Base-by-base conservation (phyloP, 2,888 invertebrate species). In the Andrena camellia region DNA sequence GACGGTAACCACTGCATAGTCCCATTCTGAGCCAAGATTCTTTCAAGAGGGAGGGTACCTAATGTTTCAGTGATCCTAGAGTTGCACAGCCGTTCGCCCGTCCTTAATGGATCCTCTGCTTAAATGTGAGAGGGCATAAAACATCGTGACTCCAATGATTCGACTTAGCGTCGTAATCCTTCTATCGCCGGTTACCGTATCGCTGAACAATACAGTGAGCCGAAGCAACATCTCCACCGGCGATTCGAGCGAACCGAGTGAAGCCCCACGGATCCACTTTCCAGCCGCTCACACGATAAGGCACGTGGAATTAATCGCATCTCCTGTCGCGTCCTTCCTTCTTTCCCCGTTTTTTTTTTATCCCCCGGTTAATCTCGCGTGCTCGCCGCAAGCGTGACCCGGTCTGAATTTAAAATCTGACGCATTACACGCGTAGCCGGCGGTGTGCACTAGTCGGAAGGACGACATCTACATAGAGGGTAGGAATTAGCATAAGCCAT, bases 401-500 rank as follows among this genome's bases (percentile, higher is more conserved):
- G 29, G 67, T 54, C 48, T 76, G 86, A 84, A 85, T 86, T 81
- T 81, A 59, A 85, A 89, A 86, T 73, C 71, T 73, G 81, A 83
- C 85, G 76, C 66, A 29, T 87, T 85, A 88, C 87, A 87, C 78
- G 81, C 78, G 83, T 86, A 84, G 66, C 62, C 63, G 70, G 77
- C 76, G 82, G 77, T 78, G 82, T 79, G 77, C 78, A 13, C 71
- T 69, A 83, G 83, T 88, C 78, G 86, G 74, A 84, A 86, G 82
- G 83, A 85, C 70, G 81, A 82, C 73, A 73, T 83, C 84, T 83
- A 85, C 89, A 82, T 86, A 90, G 85, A 82, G 57, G 78, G 78
- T 76, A 70, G 63, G 84, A 90, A 92, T 92, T 91, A 92, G 88
- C 92, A 91, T 92, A 90, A 90, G 86, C 90, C 91, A 93, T 93